These are phyloP conservation scores for Notolepis coatsorum DNA, from an alignment of 2,797 vertebrate genomes.

Conservation along the genomic window DNA sequence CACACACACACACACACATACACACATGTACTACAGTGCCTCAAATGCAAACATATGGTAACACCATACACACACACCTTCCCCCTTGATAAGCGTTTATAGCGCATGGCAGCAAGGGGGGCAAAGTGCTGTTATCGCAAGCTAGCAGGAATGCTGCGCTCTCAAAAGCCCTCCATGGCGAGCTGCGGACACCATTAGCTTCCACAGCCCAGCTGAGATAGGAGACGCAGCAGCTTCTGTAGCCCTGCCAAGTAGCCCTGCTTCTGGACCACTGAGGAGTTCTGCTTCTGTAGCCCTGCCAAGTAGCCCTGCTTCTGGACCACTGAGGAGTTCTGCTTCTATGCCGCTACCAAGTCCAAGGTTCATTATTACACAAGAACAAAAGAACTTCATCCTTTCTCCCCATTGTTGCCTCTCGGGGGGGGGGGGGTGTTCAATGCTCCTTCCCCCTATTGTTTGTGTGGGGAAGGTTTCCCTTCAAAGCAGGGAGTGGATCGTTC, in stretches of 20 bases:
- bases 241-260: constrained; percentile 42
- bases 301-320: constrained; percentile 57
- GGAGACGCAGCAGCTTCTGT: constrained; percentile 44
- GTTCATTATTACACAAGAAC: constrained; percentile 55
- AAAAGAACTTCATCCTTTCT: constrained; percentile 56
- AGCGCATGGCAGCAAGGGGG: constrained; percentile 40
- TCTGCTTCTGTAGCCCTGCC: constrained; percentile 44
- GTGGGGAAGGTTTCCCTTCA: constrained; percentile 16
- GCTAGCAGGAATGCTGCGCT: constrained; percentile 57
- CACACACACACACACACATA: constrained; percentile 5
- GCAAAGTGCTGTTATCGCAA: constrained; percentile 72
- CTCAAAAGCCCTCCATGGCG: constrained; percentile 58
- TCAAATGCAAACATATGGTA: constrained; percentile 51
- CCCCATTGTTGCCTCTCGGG: constrained; percentile 40
- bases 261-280: constrained; percentile 61
- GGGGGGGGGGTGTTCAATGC: constrained; percentile 50
- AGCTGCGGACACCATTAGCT: constrained; percentile 69
- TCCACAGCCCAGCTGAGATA: constrained; percentile 59
- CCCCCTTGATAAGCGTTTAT: constrained; percentile 69
- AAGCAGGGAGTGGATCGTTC: no score
- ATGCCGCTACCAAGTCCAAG: constrained; percentile 30
- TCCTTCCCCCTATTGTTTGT: constrained; percentile 25
- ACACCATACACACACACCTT: constrained; percentile 58
- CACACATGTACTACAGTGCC: constrained; percentile 12
- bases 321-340: constrained; percentile 58